Evolutionary conservation across 2,113 vertebrate genomes (phyloP).

Genomic region (Ophthalmolycus amberensis): DNA sequence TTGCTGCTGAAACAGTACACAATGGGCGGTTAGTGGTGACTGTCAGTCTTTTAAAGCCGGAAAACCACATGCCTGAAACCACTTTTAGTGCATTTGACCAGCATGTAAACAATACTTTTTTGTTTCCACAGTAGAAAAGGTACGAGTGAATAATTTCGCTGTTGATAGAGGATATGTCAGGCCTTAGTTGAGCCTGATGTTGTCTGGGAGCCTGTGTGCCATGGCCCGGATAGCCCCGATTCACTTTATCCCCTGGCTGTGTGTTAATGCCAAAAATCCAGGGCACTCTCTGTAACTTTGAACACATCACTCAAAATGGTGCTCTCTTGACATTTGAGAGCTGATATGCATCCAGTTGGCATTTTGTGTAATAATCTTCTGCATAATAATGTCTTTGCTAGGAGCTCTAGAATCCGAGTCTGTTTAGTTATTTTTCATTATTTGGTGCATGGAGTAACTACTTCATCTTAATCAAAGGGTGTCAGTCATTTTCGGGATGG

Average conservation of each 20-base stretch:
- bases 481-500: slow-evolving; percentile 9
- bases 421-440: slow-evolving; percentile 16
- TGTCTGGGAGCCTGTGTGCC: slow-evolving; percentile 36
- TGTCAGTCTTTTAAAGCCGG: background rate
- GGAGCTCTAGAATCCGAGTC: slow-evolving; percentile 13
- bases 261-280: slow-evolving; percentile 42
- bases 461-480: background rate
- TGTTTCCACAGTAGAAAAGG: slow-evolving; percentile 18
- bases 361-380: slow-evolving; percentile 56
- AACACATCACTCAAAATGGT: slow-evolving; percentile 57
- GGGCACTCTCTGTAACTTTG: slow-evolving; percentile 48
- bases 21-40: background rate
- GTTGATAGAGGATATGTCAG: slow-evolving; percentile 39
- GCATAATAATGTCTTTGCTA: slow-evolving; percentile 26
- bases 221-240: slow-evolving; percentile 7
- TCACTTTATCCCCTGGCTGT: slow-evolving; percentile 39
- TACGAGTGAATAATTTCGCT: slow-evolving; percentile 12
- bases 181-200: slow-evolving; percentile 31
- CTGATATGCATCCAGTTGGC: slow-evolving; percentile 46
- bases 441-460: background rate
- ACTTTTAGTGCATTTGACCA: background rate
- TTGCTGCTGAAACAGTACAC: slow-evolving; percentile 5
- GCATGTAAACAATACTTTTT: slow-evolving; percentile 1
- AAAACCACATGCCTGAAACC: background rate
- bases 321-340: slow-evolving; percentile 63